Evolutionary conservation across 2,113 vertebrate species (phyloP).

Genomic region (Verasper variegatus): DNA sequence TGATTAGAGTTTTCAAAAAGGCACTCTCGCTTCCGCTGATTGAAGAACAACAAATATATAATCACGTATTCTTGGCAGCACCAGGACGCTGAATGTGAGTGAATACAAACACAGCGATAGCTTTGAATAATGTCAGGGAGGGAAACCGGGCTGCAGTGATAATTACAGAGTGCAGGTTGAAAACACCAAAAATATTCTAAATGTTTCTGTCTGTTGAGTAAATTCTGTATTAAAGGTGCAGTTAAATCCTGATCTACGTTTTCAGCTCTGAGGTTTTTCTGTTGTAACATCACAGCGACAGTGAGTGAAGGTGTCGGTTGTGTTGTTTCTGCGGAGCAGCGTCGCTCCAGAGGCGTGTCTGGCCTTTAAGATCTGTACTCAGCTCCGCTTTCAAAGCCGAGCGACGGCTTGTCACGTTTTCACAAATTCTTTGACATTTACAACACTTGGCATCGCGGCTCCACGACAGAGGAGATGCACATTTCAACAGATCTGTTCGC

Average conservation of each 20-base stretch:
- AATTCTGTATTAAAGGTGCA: background rate
- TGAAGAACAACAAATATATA: slow-evolving; percentile 27
- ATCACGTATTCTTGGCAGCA: background rate
- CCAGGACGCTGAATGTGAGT: background rate
- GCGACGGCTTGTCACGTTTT: slow-evolving; percentile 36
- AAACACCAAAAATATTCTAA: background rate
- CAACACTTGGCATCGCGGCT: slow-evolving; percentile 23
- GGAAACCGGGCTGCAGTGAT: background rate
- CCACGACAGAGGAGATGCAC: slow-evolving; percentile 17
- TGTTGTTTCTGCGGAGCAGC: slow-evolving; percentile 27
- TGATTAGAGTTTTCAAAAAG: slow-evolving; percentile 57
- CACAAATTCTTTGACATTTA: slow-evolving; percentile 61
- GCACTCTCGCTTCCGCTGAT: slow-evolving; percentile 41
- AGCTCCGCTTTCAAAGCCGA: slow-evolving; percentile 45
- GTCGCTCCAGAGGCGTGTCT: slow-evolving; percentile 49
- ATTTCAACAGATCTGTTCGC: slow-evolving; percentile 35
- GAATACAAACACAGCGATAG: background rate
- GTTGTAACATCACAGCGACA: background rate
- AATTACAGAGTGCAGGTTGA: background rate
- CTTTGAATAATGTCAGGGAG: background rate
- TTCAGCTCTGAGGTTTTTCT: background rate
- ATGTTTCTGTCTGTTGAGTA: background rate
- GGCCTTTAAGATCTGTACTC: slow-evolving; percentile 58
- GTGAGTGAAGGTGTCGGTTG: slow-evolving; percentile 9
- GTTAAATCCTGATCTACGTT: too few species aligned